Conservation (phyloP, 1,140 invertebrate genomes). For the Papilio helenus region DNA sequence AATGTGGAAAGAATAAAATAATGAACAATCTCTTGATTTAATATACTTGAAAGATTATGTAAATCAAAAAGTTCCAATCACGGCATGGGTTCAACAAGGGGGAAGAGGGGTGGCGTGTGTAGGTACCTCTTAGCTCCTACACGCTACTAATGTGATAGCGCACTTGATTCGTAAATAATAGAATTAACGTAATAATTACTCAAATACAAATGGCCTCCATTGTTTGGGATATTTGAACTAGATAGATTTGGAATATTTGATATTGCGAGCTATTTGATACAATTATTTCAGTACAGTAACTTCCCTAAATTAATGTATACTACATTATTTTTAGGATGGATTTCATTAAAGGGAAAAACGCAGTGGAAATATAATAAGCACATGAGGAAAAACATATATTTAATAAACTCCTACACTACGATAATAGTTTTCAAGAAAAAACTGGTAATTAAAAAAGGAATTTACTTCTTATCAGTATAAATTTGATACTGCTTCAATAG, state of each 20-base stretch:
- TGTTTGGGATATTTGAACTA: not conserved
- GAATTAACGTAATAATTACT: not conserved
- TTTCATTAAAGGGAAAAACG: too few species aligned
- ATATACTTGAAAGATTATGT: not conserved
- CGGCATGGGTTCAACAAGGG: not conserved
- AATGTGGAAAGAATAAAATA: not conserved
- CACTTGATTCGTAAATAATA: not conserved
- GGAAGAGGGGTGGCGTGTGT: not conserved
- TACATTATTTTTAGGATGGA: too few species aligned
- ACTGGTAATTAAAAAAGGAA: not conserved
- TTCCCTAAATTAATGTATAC: too few species aligned
- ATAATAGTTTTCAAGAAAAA: not conserved
- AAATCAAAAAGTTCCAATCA: not conserved
- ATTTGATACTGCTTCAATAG: not conserved
- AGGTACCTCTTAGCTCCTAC: not conserved
- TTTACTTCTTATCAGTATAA: not conserved
- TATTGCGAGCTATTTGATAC: too few species aligned
- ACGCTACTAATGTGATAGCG: not conserved
- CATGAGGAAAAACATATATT: too few species aligned
- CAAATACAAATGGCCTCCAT: not conserved
- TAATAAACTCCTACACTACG: too few species aligned
- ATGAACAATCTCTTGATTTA: not conserved
- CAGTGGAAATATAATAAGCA: too few species aligned
- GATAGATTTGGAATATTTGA: not conserved
- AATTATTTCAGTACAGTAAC: too few species aligned